Evolutionary conservation across 2,888 invertebrate genomes (phyloP), one percentile per base, ranked within the genome.

Genomic region (Serripes groenlandicus): DNA sequence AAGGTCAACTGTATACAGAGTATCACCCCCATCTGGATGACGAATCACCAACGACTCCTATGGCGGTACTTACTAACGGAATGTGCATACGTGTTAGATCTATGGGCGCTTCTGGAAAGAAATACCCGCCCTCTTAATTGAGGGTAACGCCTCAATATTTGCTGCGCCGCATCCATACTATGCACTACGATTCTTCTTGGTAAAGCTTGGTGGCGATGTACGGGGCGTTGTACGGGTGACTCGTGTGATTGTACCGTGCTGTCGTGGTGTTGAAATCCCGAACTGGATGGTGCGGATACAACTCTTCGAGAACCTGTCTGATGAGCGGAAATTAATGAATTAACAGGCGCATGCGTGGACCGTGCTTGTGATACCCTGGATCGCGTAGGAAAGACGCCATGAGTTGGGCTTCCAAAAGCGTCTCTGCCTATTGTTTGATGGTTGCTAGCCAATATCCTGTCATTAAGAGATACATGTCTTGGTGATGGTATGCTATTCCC

Each of bases 151-250:
- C 73, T 28, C 28, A 86, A 30, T 21, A 86, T 56, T 23, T 69
- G 70, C 30, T 83, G 75, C 3, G 86, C 86, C 4, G 81, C 62
- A 5, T 58, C 58, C 66, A 75, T 75, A 37, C 69, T 78, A 23
- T 80, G 80, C 7, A 86, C 86, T 1, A 75, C 69, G 4, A 86
- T 86, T 42, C 82, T 62, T 4, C 86, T 42, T 0, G 86, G 86
- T 23, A 86, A 49, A 1, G 3, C 30, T n/a, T 23, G 15, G n/a
- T 9, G 68, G 15, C 42, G 18, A 18, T 42, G 35, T 37, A 37
- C 18, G 35, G 34, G 34, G 28, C 34, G 32, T 18, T 30, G 30
- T 18, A 15, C 34, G 3, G 21, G 3, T 18, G 62, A 34, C 23
- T 32, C 42, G 9, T 66, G 34, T 23, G 9, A 15, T 21, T 49